Conservation (phyloP, 2,113 vertebrate species). For the Rutilus rutilus region DNA sequence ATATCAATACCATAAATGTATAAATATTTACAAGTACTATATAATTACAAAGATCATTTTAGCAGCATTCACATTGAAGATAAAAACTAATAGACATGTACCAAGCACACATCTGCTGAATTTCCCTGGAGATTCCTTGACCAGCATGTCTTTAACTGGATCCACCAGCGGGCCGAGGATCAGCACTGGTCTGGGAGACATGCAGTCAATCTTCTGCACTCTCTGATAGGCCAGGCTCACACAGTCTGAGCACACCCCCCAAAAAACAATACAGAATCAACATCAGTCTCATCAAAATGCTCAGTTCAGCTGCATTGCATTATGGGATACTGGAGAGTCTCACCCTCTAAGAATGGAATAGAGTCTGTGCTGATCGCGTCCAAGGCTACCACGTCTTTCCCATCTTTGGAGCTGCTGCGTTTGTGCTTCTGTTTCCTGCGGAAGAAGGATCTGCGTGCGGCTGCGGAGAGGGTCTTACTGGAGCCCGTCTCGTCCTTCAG, state of each 20-base stretch:
- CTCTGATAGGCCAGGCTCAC: constrained; percentile 93
- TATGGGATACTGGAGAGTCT: constrained; percentile 55
- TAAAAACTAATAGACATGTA: constrained; percentile 64
- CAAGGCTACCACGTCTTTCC: constrained; percentile 90
- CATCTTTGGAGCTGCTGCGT: constrained; percentile 94
- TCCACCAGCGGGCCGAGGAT: constrained; percentile 93
- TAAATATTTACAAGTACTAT: no score
- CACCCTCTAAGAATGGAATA: constrained; percentile 93
- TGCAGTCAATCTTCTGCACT: constrained; percentile 94
- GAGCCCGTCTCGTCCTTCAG: constrained; percentile 87
- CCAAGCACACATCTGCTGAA: constrained; percentile 96
- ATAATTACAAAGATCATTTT: neutral
- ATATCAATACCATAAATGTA: no score
- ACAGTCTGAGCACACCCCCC: constrained; percentile 77
- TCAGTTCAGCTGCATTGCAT: neutral
- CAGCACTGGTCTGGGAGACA: constrained; percentile 88
- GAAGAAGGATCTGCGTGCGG: constrained; percentile 95
- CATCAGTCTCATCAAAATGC: neutral
- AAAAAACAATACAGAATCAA: neutral
- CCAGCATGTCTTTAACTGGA: constrained; percentile 96
- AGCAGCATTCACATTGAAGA: neutral
- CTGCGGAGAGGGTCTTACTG: constrained; percentile 90
- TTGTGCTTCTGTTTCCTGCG: constrained; percentile 96
- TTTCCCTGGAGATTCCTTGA: constrained; percentile 92
- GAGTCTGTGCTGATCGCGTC: constrained; percentile 95